These are phyloP conservation scores for Rhinolophus ferrumequinum DNA, from an alignment of 2,113 vertebrate genomes.

Conservation along the genomic window DNA sequence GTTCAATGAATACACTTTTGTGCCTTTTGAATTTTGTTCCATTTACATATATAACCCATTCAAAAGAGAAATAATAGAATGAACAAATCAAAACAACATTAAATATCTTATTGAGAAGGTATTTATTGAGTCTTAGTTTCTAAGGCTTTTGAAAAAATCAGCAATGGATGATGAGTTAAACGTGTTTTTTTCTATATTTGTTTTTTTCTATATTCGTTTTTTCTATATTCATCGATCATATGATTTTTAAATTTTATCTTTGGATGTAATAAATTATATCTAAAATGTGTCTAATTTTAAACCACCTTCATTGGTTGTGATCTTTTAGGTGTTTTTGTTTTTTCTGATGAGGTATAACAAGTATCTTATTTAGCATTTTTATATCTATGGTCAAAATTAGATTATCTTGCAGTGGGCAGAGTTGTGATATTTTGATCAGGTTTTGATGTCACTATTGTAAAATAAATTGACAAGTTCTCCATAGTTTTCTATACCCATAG, in stretches of 20 bases:
- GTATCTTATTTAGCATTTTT: neutral
- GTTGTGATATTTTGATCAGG: neutral
- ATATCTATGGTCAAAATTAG: neutral
- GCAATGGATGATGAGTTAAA: neutral
- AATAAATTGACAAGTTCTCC: neutral
- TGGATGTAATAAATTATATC: neutral
- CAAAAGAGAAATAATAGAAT: conserved; percentile 24
- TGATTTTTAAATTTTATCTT: neutral
- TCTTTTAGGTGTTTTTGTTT: neutral
- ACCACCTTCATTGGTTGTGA: neutral
- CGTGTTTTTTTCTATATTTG: too few relatives aligned
- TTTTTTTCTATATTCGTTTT: neutral
- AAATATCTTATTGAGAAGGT: neutral
- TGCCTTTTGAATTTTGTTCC: conserved; percentile 11
- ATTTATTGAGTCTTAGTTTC: neutral
- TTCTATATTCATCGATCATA: neutral
- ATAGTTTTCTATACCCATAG: neutral
- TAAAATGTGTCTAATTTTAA: conserved; percentile 8
- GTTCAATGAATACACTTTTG: neutral
- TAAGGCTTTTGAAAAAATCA: neutral
- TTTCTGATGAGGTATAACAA: neutral
- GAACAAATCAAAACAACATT: conserved; percentile 5
- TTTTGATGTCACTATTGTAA: neutral
- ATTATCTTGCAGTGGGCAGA: neutral
- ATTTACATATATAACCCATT: neutral